Percentiles rank a stretch among this genome's conserved stretches.
Evolutionary conservation across 2,888 invertebrate genomes (phyloP).

Genomic region (Zygothrica quintamaculata): DNA sequence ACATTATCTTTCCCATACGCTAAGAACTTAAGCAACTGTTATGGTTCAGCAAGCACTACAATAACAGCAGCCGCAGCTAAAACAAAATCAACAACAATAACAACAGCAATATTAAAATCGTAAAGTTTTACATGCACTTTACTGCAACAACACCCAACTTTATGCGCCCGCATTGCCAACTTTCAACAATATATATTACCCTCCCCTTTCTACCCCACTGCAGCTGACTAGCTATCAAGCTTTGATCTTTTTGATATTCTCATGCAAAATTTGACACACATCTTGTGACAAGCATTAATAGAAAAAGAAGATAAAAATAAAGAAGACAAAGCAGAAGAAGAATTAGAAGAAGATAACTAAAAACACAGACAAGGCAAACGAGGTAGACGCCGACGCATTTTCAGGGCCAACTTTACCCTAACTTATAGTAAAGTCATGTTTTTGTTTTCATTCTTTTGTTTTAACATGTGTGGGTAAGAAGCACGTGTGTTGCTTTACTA

Average conservation of each 20-base stretch:
- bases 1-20: conserved; percentile 1
- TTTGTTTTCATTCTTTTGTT: conserved; percentile 50
- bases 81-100: conserved; percentile 20
- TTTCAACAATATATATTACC: conserved; percentile 17
- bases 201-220: background rate
- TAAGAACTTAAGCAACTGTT: conserved; percentile 38
- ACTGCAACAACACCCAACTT: conserved; percentile 36
- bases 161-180: conserved; percentile 37
- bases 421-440: conserved; percentile 64
- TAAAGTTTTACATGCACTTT: conserved; percentile 52
- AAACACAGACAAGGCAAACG: background rate
- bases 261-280: conserved; percentile 28
- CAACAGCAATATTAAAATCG: conserved; percentile 20
- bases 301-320: conserved; percentile 2
- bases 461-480: background rate
- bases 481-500: too few relatives aligned
- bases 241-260: background rate
- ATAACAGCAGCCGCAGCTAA: conserved; percentile 30
- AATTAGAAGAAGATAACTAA: background rate
- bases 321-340: conserved; percentile 3
- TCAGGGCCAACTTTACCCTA: conserved; percentile 34
- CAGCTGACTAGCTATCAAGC: background rate
- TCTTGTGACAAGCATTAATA: conserved; percentile 5
- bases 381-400: conserved; percentile 9
- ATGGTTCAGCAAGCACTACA: conserved; percentile 48